phyloP scores from a whole-genome alignment of 2,797 vertebrate species.

The Podargus strigoides region DNA sequence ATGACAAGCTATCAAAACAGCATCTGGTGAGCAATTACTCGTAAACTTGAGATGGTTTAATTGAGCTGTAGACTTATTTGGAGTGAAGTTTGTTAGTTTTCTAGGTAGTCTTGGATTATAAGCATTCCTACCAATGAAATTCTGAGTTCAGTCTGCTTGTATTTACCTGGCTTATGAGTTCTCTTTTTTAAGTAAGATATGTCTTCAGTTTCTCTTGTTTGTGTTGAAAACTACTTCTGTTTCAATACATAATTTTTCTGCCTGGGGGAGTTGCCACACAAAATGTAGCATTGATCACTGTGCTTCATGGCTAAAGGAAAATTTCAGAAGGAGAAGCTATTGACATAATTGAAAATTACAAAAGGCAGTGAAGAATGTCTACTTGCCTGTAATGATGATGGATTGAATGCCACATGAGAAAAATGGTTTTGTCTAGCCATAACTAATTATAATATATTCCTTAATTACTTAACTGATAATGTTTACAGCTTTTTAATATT shows the following conservation, averaged over 20 bases:
- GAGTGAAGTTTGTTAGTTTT: slow-evolving; percentile 44
- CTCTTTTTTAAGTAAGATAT: neutral
- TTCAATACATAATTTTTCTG: slow-evolving; percentile 60
- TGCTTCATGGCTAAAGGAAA: slow-evolving; percentile 22
- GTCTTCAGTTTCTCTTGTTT: slow-evolving; percentile 59
- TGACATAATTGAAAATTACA: slow-evolving; percentile 46
- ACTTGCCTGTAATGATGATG: slow-evolving; percentile 16
- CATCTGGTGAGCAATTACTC: slow-evolving; percentile 10
- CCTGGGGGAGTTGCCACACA: neutral
- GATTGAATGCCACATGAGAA: slow-evolving; percentile 11
- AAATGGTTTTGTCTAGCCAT: neutral
- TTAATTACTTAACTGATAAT: neutral
- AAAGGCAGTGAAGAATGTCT: slow-evolving; percentile 30
- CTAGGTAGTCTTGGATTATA: neutral
- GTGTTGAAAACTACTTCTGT: slow-evolving; percentile 58
- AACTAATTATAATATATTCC: neutral
- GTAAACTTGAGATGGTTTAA: slow-evolving; percentile 35
- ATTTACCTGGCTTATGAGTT: slow-evolving; percentile 17
- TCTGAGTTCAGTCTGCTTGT: slow-evolving; percentile 29
- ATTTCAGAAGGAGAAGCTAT: slow-evolving; percentile 27
- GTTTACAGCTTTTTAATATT: slow-evolving; percentile 9
- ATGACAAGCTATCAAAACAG: slow-evolving; percentile 4
- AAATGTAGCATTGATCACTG: slow-evolving; percentile 60
- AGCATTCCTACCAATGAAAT: slow-evolving; percentile 27
- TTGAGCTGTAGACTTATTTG: slow-evolving; percentile 39